These are phyloP conservation scores for Procambarus clarkii DNA, from an alignment of 1,140 invertebrate species.

Conservation along the genomic window DNA sequence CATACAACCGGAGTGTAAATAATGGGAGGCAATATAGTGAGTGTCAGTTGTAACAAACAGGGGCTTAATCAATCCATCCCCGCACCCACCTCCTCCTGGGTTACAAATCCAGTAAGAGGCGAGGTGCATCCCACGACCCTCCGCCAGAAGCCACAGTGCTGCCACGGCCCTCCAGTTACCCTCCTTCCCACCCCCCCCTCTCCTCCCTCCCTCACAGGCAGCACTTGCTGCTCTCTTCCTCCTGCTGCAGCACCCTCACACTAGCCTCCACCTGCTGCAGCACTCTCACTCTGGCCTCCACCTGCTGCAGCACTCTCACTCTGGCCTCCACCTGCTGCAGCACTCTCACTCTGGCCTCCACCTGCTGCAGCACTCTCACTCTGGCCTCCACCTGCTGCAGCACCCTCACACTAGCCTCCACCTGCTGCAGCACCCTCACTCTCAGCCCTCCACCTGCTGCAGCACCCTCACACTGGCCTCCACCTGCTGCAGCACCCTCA, in stretches of 20 bases:
- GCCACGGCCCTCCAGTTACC: no score
- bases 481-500: no score
- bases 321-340: no score
- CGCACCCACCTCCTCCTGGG: constrained; percentile 11
- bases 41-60: constrained; percentile 20
- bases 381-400: no score
- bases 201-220: background rate
- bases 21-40: constrained; percentile 7
- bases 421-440: background rate
- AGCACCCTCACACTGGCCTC: background rate
- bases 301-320: no score
- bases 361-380: no score
- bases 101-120: constrained; percentile 54
- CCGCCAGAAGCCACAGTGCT: background rate
- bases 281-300: background rate
- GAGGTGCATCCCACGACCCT: background rate
- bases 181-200: background rate
- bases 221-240: background rate
- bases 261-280: background rate
- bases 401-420: no score
- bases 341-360: no score
- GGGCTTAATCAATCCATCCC: constrained; percentile 43
- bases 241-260: background rate
- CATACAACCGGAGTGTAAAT: background rate
- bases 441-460: background rate